A percentile compares a stretch with the other conserved stretches of the same genome.
These are phyloP conservation scores for Protaetia brevitarsis DNA, from an alignment of 1,140 invertebrate species.

Conservation along the genomic window DNA sequence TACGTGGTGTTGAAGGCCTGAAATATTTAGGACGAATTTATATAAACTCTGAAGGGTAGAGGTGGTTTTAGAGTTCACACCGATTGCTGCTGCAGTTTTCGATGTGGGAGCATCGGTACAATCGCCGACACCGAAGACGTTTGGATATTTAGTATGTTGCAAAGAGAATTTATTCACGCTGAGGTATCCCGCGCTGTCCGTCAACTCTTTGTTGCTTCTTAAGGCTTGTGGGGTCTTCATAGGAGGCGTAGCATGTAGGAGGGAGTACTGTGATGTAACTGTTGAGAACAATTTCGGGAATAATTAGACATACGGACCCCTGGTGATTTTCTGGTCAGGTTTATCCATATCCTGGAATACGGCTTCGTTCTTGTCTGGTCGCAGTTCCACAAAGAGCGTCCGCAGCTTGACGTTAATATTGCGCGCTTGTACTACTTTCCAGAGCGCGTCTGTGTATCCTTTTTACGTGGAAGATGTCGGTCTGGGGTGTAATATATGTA, in stretches of 20 bases:
- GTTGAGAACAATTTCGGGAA: too few species aligned
- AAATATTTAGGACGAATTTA: constrained; percentile 36
- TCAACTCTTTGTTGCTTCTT: constrained; percentile 56
- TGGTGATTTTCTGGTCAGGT: constrained; percentile 32
- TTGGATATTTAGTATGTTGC: constrained; percentile 75
- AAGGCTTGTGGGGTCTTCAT: constrained; percentile 77
- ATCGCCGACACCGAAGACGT: constrained; percentile 93
- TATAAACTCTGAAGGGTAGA: neutral
- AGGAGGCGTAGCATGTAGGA: constrained; percentile 87
- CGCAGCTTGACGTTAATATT: constrained; percentile 77
- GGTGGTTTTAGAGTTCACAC: constrained; percentile 51
- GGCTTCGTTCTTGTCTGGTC: constrained; percentile 68
- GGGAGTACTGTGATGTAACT: constrained; percentile 75
- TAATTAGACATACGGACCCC: neutral
- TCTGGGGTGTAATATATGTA: constrained; percentile 81
- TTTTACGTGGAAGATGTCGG: constrained; percentile 90
- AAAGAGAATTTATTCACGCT: constrained; percentile 76
- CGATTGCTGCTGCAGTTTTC: constrained; percentile 93
- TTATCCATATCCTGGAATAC: constrained; percentile 71
- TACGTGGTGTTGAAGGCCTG: constrained; percentile 80
- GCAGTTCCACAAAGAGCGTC: constrained; percentile 78
- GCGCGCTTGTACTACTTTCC: constrained; percentile 72
- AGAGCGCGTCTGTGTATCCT: constrained; percentile 88
- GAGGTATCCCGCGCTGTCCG: constrained; percentile 71
- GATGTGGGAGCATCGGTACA: constrained; percentile 88